Evolutionary conservation across 2,113 vertebrate species (phyloP).

Genomic region (Oreocharis arfaki): DNA sequence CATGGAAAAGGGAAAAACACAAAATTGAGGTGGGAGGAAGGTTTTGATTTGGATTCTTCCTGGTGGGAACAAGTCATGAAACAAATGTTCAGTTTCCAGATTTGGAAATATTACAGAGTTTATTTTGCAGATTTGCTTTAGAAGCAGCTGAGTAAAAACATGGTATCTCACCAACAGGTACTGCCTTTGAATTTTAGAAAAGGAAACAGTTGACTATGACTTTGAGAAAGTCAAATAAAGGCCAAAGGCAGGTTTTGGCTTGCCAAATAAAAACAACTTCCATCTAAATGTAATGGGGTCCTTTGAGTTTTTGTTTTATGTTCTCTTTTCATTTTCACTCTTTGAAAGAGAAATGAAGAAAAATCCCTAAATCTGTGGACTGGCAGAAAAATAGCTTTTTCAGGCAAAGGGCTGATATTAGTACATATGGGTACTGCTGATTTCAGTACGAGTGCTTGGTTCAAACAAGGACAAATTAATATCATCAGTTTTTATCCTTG

Average conservation of each 20-base stretch:
- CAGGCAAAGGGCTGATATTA: background rate
- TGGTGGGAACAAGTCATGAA: background rate
- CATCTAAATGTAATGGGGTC: background rate
- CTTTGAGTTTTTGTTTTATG: constrained; percentile 18
- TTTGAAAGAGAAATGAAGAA: constrained; percentile 36
- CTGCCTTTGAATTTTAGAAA: constrained; percentile 1
- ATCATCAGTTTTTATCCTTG: constrained; percentile 1
- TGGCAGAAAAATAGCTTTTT: background rate
- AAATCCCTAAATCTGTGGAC: background rate
- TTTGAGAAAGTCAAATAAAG: constrained; percentile 34
- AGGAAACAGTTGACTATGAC: background rate
- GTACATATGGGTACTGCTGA: background rate
- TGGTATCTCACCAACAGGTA: background rate
- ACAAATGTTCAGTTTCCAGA: constrained; percentile 30
- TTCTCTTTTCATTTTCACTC: constrained; percentile 24
- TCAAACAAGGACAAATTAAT: constrained; percentile 43
- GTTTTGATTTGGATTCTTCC: constrained; percentile 1
- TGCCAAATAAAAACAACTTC: background rate
- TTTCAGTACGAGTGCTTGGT: background rate
- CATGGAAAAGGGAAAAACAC: background rate
- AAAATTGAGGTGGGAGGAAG: background rate
- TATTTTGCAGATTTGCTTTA: constrained; percentile 8
- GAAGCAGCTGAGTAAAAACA: background rate
- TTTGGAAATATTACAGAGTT: constrained; percentile 13
- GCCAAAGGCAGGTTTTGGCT: constrained; percentile 11